A percentile compares a stretch with the other conserved stretches of the same genome.
Evolutionary conservation across 2,797 vertebrate species (phyloP).

Genomic region (Aselliscus stoliczkanus): DNA sequence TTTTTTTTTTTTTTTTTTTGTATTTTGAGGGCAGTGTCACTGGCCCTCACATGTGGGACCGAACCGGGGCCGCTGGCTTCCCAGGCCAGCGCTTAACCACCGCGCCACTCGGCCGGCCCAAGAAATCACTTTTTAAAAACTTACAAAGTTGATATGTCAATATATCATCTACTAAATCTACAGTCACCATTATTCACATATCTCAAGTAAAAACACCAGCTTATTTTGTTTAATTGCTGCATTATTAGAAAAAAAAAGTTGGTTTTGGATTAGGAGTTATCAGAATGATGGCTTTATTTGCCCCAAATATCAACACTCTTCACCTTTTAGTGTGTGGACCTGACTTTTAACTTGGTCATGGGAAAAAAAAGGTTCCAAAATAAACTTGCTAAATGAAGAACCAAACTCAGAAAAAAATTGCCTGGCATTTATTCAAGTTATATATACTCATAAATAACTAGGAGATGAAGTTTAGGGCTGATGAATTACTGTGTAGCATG

Average conservation of each 20-base stretch:
- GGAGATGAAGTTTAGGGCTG: not conserved
- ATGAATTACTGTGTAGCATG: not conserved
- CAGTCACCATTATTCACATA: not conserved
- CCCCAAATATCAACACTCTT: not conserved
- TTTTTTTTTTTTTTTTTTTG: no score
- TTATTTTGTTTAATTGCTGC: not conserved
- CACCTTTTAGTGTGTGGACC: not conserved
- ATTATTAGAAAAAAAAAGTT: not conserved
- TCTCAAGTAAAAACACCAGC: not conserved
- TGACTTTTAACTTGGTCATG: conserved; percentile 20
- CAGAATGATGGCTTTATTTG: not conserved
- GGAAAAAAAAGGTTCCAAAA: not conserved
- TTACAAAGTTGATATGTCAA: not conserved
- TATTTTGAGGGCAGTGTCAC: no score
- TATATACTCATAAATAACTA: conserved; percentile 55
- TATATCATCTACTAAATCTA: not conserved
- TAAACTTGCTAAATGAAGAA: conserved; percentile 47
- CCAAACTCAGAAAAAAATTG: conserved; percentile 32
- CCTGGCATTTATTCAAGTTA: conserved; percentile 43
- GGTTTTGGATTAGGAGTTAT: not conserved
- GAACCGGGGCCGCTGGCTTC: no score
- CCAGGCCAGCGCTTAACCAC: no score
- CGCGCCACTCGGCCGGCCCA: no score
- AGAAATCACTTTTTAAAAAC: no score
- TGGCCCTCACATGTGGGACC: no score